Evolutionary conservation across 2,797 vertebrate species (phyloP).

Genomic region (Onychomys torridus): DNA sequence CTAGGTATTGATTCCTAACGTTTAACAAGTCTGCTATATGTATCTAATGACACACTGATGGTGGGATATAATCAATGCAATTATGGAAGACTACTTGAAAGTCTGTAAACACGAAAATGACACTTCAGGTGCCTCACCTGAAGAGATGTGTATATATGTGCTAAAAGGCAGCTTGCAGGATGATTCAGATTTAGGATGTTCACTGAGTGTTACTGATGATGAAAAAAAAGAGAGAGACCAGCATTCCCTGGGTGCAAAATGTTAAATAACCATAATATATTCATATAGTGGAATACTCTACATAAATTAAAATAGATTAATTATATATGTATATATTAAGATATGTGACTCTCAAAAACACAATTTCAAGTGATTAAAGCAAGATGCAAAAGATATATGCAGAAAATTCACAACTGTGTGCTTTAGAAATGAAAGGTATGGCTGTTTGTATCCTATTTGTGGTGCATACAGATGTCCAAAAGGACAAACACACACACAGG

Average conservation of each 20-base stretch:
- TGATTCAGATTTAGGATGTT: not conserved
- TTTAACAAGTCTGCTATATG: not conserved
- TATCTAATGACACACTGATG: no score
- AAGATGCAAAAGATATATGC: constrained; percentile 17
- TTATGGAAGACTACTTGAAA: not conserved
- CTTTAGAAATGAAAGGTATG: not conserved
- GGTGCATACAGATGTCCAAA: not conserved
- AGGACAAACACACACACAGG: not conserved
- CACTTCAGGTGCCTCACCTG: not conserved
- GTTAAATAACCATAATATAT: constrained; percentile 46
- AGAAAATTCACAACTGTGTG: not conserved
- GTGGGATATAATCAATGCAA: not conserved
- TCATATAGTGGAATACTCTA: not conserved
- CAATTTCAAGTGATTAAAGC: not conserved
- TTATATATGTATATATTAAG: constrained; percentile 30
- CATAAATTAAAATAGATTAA: constrained; percentile 34
- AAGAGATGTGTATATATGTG: not conserved
- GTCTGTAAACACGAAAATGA: not conserved
- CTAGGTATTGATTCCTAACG: not conserved
- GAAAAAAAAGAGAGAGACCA: not conserved
- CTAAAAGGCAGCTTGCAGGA: not conserved
- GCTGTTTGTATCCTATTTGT: not conserved
- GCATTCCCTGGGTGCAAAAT: not conserved
- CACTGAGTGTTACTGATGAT: not conserved
- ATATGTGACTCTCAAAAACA: constrained; percentile 34